Conservation (phyloP, 2,888 invertebrate species). For the Sinopyrophorus schimmeli region DNA sequence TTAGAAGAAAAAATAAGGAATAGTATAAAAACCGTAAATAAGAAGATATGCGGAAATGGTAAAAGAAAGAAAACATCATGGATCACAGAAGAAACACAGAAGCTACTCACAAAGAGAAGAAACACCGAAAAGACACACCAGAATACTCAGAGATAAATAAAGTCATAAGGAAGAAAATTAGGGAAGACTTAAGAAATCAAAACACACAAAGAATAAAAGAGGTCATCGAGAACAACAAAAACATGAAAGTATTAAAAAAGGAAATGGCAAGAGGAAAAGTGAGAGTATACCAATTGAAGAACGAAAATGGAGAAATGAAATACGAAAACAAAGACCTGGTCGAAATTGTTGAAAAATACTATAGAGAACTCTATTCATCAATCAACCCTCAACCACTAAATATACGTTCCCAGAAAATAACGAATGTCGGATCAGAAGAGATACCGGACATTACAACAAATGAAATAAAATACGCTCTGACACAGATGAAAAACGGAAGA, state of each 20-base stretch:
- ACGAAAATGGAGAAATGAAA: background rate
- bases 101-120: no score
- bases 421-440: background rate
- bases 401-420: background rate
- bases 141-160: constrained; percentile 3
- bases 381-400: background rate
- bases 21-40: background rate
- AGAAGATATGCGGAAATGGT: no score
- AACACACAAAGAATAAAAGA: background rate
- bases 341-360: background rate
- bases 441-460: background rate
- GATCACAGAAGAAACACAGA: constrained; percentile 1
- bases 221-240: constrained; percentile 1
- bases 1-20: background rate
- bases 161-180: background rate
- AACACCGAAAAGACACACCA: background rate
- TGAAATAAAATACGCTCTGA: constrained; percentile 1
- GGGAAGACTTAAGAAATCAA: constrained; percentile 1
- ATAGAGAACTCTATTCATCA: background rate
- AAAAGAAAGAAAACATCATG: background rate
- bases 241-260: constrained; percentile 1
- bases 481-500: constrained; percentile 1
- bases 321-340: background rate
- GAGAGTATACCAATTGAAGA: background rate
- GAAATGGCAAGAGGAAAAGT: background rate